Evolutionary conservation across 2,888 invertebrate genomes (phyloP), one percentile per base, ranked within the genome.

Genomic region (Sarcophaga caerulescens): DNA sequence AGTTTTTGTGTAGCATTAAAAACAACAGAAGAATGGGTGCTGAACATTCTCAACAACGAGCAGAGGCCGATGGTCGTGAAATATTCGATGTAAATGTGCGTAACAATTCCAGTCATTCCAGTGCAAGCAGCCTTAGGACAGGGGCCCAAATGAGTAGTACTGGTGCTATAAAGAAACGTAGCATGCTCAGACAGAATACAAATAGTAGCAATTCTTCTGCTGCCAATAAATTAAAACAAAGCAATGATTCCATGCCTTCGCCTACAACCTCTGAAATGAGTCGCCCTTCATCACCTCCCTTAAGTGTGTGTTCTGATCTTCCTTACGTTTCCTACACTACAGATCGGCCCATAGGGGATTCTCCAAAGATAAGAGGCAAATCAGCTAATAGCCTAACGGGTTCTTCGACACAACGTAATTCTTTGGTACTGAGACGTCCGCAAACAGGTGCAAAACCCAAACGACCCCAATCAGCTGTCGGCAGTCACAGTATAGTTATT

Each of bases 301-400:
- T 97, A 0, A 98, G 97, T 89, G 96, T 98, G 12, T 98, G 98
- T 91, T 96, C 97, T 0, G 98, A 98, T 92, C 93, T 98, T 77
- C 98, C 98, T 0, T 98, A 98, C 92, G 97, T 98, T 89, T 98
- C 98, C 0, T 98, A 98, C 89, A 98, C 98, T 0, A 97, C 97
- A 91, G 94, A 97, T 81, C 97, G 98, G 12, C 98, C 98, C 76
- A 97, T 97, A 90, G 96, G 96, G 96, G 98, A 98, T 93, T 97
- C 97, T 0, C 97, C 97, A 0, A 97, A 97, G 92, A 94, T 96
- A 86, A 95, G 96, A 1, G 95, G 95, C 25, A 96, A 93, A 88
- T 91, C 90, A 21, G 89, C 88, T 47, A 89, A 87, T 87, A 89
- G 87, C 87, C 90, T 89, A 71, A 89, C 89, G 45, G 90, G 89